A percentile compares a stretch with the other conserved stretches of the same genome.
phyloP scores from a whole-genome alignment of 1,140 invertebrate species.

The Drosophila mojavensis region DNA sequence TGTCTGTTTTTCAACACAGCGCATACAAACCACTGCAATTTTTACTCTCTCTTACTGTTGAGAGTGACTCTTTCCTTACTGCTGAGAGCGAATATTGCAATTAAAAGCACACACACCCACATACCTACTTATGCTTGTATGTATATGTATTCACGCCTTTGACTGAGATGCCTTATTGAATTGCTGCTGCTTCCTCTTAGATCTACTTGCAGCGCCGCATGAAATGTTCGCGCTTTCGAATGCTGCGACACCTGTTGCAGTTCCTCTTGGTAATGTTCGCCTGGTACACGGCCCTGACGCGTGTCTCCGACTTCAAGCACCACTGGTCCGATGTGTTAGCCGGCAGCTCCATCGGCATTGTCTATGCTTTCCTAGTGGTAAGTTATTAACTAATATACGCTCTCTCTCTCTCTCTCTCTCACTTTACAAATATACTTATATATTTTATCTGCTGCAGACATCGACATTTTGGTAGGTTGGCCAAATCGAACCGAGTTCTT shows the following conservation, averaged over 20 bases:
- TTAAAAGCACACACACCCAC: no score
- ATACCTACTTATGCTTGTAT: no score
- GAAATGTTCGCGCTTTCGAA: conserved; percentile 88
- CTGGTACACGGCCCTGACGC: conserved; percentile 92
- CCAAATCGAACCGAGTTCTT: background rate
- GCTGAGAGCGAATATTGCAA: no score
- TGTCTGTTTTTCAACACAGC: no score
- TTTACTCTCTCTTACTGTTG: no score
- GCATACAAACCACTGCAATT: no score
- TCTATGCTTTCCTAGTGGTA: conserved; percentile 86
- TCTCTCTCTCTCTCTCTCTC: background rate
- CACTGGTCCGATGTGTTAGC: conserved; percentile 90
- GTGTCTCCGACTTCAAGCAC: conserved; percentile 98
- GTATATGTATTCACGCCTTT: no score
- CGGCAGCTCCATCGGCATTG: conserved; percentile 85
- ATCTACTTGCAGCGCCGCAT: conserved; percentile 92
- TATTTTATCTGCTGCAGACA: conserved; percentile 39
- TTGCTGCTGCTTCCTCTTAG: conserved; percentile 84
- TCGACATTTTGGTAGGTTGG: conserved; percentile 55
- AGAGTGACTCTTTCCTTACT: no score
- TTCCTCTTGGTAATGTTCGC: conserved; percentile 89
- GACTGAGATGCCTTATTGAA: no score
- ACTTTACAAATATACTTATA: background rate
- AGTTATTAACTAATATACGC: conserved; percentile 58
- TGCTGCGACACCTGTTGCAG: conserved; percentile 91